Evolutionary conservation across 2,797 vertebrate species (phyloP).

Genomic region (Loriculus beryllinus): DNA sequence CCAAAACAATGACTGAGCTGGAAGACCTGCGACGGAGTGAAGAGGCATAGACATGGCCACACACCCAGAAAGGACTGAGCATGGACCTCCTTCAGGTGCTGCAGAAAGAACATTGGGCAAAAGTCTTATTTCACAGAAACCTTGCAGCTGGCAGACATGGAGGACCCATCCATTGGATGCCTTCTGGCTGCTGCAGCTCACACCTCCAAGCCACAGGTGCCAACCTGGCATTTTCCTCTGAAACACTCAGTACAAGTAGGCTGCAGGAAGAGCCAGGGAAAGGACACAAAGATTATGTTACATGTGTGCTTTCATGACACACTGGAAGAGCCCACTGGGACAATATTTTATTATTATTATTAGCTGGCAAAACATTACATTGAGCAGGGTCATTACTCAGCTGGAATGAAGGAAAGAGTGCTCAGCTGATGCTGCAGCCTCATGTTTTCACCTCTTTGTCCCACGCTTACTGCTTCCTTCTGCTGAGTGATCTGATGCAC

Average conservation of each 20-base stretch:
- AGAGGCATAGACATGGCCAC: constrained; percentile 69
- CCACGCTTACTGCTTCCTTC: not conserved
- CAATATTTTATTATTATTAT: not conserved
- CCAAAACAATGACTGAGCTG: constrained; percentile 77
- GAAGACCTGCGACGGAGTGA: constrained; percentile 78
- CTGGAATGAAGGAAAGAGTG: not conserved
- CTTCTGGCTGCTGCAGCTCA: not conserved
- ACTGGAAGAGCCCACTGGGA: not conserved
- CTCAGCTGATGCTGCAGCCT: not conserved
- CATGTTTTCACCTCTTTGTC: not conserved
- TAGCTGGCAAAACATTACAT: not conserved
- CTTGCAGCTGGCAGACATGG: constrained; percentile 1
- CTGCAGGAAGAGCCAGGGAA: not conserved
- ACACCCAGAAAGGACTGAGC: not conserved
- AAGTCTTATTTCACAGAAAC: constrained; percentile 9
- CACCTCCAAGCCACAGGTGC: not conserved
- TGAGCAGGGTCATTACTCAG: not conserved
- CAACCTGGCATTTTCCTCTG: not conserved
- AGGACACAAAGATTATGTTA: not conserved
- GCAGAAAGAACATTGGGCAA: not conserved
- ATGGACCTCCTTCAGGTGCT: not conserved
- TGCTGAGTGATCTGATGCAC: not conserved
- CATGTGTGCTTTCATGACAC: not conserved
- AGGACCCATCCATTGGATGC: not conserved
- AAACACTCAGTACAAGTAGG: not conserved